These are phyloP conservation scores for Coreius guichenoti DNA, from an alignment of 2,797 vertebrate genomes.

Conservation along the genomic window DNA sequence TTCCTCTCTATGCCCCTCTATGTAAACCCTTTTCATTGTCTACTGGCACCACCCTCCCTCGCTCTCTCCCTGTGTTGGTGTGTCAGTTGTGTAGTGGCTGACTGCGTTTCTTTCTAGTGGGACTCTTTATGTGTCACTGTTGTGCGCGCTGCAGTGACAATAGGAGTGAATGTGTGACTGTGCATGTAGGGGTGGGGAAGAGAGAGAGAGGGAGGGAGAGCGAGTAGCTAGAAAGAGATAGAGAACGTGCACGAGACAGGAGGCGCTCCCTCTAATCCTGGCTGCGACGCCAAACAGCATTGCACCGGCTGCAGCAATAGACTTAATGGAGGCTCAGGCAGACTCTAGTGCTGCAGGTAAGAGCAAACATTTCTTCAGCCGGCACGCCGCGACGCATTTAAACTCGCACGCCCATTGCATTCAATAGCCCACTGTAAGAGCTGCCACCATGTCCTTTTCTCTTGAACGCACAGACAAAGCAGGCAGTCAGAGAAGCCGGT, in stretches of 20 bases:
- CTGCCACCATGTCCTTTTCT: constrained; percentile 18
- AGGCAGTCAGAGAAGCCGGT: constrained; percentile 38
- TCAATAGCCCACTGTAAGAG: constrained; percentile 14
- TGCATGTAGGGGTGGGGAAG: constrained; percentile 42
- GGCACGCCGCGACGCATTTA: constrained; percentile 30
- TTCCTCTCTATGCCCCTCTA: neutral
- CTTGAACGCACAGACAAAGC: constrained; percentile 32
- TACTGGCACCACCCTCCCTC: neutral
- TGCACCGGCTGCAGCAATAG: constrained; percentile 57
- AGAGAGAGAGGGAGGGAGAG: constrained; percentile 24
- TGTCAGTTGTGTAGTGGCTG: constrained; percentile 30
- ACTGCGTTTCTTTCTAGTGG: constrained; percentile 44
- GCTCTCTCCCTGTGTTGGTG: neutral
- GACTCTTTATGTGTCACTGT: constrained; percentile 55
- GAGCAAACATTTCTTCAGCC: constrained; percentile 49
- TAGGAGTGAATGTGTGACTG: constrained; percentile 55
- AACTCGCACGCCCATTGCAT: constrained; percentile 5
- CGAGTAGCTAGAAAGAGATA: constrained; percentile 19
- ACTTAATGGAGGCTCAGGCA: constrained; percentile 65
- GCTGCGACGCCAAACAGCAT: constrained; percentile 60
- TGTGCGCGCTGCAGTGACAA: constrained; percentile 57
- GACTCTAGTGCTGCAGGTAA: constrained; percentile 63
- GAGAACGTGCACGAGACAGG: constrained; percentile 37
- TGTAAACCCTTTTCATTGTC: neutral
- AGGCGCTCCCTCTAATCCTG: constrained; percentile 53